These are phyloP conservation scores for Machimus rusticus DNA, from an alignment of 2,888 invertebrate species.

Conservation along the genomic window DNA sequence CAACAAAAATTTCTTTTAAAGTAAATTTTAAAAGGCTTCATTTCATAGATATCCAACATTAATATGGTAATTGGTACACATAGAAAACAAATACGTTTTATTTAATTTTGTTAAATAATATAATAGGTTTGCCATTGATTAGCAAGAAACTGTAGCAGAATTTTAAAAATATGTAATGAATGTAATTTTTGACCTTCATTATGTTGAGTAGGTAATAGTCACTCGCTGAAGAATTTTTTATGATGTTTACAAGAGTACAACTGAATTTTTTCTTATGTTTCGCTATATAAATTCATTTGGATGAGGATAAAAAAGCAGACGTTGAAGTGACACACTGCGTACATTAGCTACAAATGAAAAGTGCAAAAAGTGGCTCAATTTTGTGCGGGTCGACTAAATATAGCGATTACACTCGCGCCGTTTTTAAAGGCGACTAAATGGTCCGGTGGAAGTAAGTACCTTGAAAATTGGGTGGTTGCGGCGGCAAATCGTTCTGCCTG, in stretches of 20 bases:
- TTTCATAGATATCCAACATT: no score
- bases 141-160: no score
- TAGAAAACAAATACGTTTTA: no score
- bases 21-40: no score
- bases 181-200: not conserved
- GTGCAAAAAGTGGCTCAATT: not conserved
- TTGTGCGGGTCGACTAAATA: not conserved
- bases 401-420: not conserved
- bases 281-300: not conserved
- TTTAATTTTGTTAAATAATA: not conserved
- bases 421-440: not conserved
- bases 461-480: not conserved
- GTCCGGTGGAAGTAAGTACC: not conserved
- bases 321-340: not conserved
- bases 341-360: not conserved
- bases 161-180: not conserved
- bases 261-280: not conserved
- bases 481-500: slow-evolving; percentile 30
- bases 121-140: no score
- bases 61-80: no score
- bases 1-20: no score
- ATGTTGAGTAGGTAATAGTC: no score
- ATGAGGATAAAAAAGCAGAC: not conserved
- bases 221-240: not conserved
- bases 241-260: not conserved